Evolutionary conservation across 2,888 invertebrate genomes (phyloP), one percentile per base, ranked within the genome.

Genomic region (Eupithecia inturbata): DNA sequence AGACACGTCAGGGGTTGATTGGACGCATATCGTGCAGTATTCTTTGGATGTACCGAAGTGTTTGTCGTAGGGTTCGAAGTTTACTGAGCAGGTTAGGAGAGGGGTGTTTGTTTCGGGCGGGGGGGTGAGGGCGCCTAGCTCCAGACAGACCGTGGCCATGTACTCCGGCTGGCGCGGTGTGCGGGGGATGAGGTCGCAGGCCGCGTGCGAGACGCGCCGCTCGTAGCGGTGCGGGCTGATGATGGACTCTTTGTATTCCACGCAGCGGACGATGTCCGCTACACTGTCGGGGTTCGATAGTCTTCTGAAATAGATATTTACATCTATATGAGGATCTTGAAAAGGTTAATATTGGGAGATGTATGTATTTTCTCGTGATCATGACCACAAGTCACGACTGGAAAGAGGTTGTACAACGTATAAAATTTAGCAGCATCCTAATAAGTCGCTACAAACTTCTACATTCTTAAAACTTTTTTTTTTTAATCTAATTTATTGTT

Each of bases 111-210:
- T 79, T 73, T 87, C 82, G 1, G 87, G 86, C 0, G 85, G 83
- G 71, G 87, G 80, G 67, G 87, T 83, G 81, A 89, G 81, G 3
- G 90, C 89, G 1, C 95, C 95, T 7, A 96, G 87, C 81, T 96
- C 95, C 22, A 96, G 94, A 82, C 95, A 95, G 5, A 95, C 95
- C 39, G 95, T 89, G 0, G 95, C 95, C 82, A 86, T 85, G 83
- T 90, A 90, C 68, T 90, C 88, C 4, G 86, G 86, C 68, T 87
- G 88, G 69, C 81, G 64, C 57, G 80, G 80, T 0, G 80, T 66
- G 78, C 83, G 87, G 2, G 93, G 92, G 66, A 94, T 93, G 71
- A 94, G 90, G 83, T 95, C 95, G 80, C 94, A 95, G 57, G 90
- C 86, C 0, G 91, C 88, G 78, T 84, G 90, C 9, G 90, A 79